Conservation (phyloP, 2,888 invertebrate species). For the Strigamia transsilvanica region DNA sequence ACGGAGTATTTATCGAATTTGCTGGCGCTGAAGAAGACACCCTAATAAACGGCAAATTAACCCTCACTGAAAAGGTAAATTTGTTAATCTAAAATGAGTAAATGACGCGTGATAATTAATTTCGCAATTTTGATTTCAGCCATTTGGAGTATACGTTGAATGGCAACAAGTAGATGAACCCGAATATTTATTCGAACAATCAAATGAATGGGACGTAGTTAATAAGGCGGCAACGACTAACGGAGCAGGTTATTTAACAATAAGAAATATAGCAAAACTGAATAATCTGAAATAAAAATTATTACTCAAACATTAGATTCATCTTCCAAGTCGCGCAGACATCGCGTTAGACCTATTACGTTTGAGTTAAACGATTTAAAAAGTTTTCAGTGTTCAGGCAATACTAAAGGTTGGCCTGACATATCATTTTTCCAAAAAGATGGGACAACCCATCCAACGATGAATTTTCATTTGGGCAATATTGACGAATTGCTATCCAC, state of each 20-base stretch:
- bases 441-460: slow-evolving; percentile 77
- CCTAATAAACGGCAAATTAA: slow-evolving; percentile 37
- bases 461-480: slow-evolving; percentile 88
- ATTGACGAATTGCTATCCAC: slow-evolving; percentile 75
- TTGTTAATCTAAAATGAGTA: slow-evolving; percentile 14
- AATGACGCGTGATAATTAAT: background rate
- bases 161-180: slow-evolving; percentile 79
- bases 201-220: slow-evolving; percentile 81
- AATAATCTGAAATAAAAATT: background rate
- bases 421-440: slow-evolving; percentile 75
- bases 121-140: slow-evolving; percentile 60
- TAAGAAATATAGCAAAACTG: background rate
- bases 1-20: slow-evolving; percentile 53
- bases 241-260: slow-evolving; percentile 56
- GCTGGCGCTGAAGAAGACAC: slow-evolving; percentile 15
- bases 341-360: slow-evolving; percentile 63
- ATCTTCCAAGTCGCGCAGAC: slow-evolving; percentile 53
- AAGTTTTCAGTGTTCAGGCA: slow-evolving; percentile 68
- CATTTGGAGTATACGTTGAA: slow-evolving; percentile 74
- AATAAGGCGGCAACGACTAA: slow-evolving; percentile 71
- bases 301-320: too few relatives aligned
- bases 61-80: slow-evolving; percentile 51
- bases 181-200: slow-evolving; percentile 57
- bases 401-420: slow-evolving; percentile 61
- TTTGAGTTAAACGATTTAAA: slow-evolving; percentile 73